Percentiles rank a stretch among this genome's conserved stretches.
Evolutionary conservation across 2,888 invertebrate species (phyloP).

Genomic region (Diplolepis rosae): DNA sequence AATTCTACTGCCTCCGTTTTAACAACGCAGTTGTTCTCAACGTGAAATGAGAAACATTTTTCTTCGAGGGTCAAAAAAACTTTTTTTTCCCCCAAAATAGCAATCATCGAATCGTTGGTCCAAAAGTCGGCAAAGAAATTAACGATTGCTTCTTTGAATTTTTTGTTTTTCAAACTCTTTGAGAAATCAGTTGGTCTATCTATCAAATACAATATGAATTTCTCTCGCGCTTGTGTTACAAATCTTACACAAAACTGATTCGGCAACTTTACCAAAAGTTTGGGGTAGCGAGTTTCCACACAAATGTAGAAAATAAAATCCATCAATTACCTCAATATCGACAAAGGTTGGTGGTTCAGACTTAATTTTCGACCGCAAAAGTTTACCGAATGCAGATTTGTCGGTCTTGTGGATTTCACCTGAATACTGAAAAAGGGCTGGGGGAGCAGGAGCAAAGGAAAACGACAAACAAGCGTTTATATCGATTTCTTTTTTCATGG

Average conservation of each 20-base stretch:
- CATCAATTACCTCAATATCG: slow-evolving; percentile 56
- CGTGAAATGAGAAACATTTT: background rate
- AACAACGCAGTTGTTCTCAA: background rate
- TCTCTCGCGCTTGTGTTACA: slow-evolving; percentile 52
- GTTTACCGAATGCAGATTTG: slow-evolving; percentile 36
- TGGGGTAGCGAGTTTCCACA: slow-evolving; percentile 53
- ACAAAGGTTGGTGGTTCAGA: background rate
- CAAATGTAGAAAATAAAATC: slow-evolving; percentile 54
- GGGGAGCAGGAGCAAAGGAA: slow-evolving; percentile 48
- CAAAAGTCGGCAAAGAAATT: slow-evolving; percentile 4
- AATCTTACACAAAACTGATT: slow-evolving; percentile 56
- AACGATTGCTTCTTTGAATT: slow-evolving; percentile 12
- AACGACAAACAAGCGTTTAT: slow-evolving; percentile 57
- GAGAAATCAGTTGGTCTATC: slow-evolving; percentile 28
- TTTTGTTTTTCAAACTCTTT: background rate
- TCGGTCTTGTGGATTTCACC: slow-evolving; percentile 40
- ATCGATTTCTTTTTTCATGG: slow-evolving; percentile 58
- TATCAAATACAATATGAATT: slow-evolving; percentile 60
- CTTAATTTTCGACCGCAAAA: slow-evolving; percentile 41
- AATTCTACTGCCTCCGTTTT: background rate
- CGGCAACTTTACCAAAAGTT: slow-evolving; percentile 58
- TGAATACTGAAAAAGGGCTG: slow-evolving; percentile 36
- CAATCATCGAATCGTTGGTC: background rate
- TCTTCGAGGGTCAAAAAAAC: slow-evolving; percentile 7
- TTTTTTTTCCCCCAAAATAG: slow-evolving; percentile 16